A percentile compares a stretch with the other conserved stretches of the same genome.
Evolutionary conservation across 2,888 invertebrate species (phyloP).

Genomic region (Lithosia quadra): DNA sequence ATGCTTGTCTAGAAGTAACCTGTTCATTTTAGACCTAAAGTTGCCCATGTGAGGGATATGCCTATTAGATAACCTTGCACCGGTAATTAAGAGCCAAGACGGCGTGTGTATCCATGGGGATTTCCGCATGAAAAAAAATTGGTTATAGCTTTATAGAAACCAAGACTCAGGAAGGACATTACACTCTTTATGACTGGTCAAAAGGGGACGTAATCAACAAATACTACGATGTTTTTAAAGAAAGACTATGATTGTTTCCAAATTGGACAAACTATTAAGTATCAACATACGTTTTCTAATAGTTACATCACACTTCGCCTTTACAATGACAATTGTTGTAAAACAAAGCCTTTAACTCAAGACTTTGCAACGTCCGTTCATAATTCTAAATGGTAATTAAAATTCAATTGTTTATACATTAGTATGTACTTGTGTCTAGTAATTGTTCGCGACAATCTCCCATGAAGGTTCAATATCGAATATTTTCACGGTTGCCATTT

Average conservation of each 20-base stretch:
- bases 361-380: conserved; percentile 65
- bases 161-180: too few relatives aligned
- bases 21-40: too few relatives aligned
- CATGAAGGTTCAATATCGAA: conserved; percentile 72
- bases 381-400: conserved; percentile 74
- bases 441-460: conserved; percentile 67
- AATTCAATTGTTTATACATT: conserved; percentile 68
- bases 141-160: too few relatives aligned
- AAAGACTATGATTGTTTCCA: conserved; percentile 32
- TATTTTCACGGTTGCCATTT: conserved; percentile 53
- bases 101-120: too few relatives aligned
- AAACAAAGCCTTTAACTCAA: conserved; percentile 50
- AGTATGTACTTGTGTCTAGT: conserved; percentile 49
- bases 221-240: conserved; percentile 17
- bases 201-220: neutral
- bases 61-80: too few relatives aligned
- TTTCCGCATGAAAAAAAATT: too few relatives aligned
- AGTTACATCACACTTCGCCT: conserved; percentile 57
- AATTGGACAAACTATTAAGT: conserved; percentile 33
- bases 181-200: too few relatives aligned
- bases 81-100: too few relatives aligned
- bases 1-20: too few relatives aligned
- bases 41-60: too few relatives aligned
- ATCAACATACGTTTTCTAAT: conserved; percentile 56
- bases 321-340: conserved; percentile 70